Conservation (phyloP, 2,113 vertebrate species). For the Grammomys surdaster region DNA sequence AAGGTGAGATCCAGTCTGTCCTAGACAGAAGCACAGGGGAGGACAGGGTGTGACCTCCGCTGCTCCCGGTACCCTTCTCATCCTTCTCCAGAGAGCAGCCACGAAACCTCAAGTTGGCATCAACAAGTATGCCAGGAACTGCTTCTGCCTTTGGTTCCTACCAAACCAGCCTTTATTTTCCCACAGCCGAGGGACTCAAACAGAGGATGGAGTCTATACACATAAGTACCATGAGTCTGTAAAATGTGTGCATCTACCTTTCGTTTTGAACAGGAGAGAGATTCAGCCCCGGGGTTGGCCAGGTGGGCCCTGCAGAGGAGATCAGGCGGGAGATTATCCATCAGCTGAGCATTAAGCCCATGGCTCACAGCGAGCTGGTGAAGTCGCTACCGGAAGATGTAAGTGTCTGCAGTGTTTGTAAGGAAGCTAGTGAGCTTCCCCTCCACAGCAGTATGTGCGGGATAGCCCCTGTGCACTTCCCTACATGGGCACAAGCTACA, state of each 20-base stretch:
- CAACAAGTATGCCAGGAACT: neutral
- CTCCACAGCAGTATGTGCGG: neutral
- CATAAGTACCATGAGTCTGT: neutral
- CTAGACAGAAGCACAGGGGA: neutral
- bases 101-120: neutral
- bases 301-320: slow-evolving; percentile 93
- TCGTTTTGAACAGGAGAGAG: slow-evolving; percentile 91
- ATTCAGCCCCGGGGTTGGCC: slow-evolving; percentile 93
- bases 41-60: neutral
- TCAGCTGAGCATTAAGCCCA: slow-evolving; percentile 96
- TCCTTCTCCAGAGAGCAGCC: neutral
- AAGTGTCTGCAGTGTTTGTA: slow-evolving; percentile 83
- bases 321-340: slow-evolving; percentile 97
- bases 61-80: neutral
- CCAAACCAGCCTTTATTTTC: neutral
- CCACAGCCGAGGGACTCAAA: neutral
- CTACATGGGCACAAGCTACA: neutral
- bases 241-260: slow-evolving; percentile 32
- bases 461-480: neutral
- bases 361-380: slow-evolving; percentile 98
- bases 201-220: neutral
- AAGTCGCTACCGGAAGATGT: slow-evolving; percentile 98
- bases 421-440: neutral
- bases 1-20: neutral
- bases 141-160: neutral